phyloP scores from a whole-genome alignment of 2,113 vertebrate species.

The Regulus satrapa region DNA sequence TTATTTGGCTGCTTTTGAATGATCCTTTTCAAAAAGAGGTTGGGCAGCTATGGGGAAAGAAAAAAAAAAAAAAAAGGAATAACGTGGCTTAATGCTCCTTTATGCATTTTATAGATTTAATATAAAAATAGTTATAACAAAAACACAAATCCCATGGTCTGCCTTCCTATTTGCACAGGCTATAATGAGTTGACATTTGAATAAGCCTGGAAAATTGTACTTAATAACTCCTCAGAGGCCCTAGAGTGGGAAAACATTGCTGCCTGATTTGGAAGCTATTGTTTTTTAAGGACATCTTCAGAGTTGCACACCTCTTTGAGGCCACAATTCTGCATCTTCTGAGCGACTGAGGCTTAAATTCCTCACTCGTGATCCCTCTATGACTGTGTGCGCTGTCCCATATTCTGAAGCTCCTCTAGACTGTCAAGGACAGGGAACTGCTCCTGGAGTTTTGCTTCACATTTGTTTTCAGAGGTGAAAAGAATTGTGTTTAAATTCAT shows the following conservation, averaged over 20 bases:
- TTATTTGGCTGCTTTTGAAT: conserved; percentile 44
- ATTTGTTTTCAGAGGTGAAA: not conserved
- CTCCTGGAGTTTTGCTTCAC: not conserved
- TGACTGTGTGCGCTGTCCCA: not conserved
- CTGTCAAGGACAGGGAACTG: not conserved
- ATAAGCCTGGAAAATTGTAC: conserved; percentile 25
- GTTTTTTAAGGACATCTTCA: not conserved
- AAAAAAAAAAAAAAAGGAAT: not conserved
- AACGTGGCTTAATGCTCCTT: not conserved
- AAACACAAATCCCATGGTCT: not conserved
- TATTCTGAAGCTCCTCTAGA: not conserved
- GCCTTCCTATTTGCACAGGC: not conserved
- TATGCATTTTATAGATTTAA: conserved; percentile 25
- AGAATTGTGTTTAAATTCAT: not conserved
- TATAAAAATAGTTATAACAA: conserved; percentile 6
- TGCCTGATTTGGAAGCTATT: not conserved
- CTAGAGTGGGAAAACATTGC: not conserved
- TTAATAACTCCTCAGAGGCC: conserved; percentile 26
- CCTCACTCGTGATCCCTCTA: not conserved
- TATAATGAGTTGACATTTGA: conserved; percentile 7
- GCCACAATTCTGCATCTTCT: not conserved
- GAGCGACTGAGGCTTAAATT: not conserved
- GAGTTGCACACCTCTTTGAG: not conserved
- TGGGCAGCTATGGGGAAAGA: not conserved
- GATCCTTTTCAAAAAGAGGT: conserved; percentile 30